Evolutionary conservation across 2,113 vertebrate genomes (phyloP), one percentile per base, ranked within the genome.

Genomic region (Rhinoptilus africanus): DNA sequence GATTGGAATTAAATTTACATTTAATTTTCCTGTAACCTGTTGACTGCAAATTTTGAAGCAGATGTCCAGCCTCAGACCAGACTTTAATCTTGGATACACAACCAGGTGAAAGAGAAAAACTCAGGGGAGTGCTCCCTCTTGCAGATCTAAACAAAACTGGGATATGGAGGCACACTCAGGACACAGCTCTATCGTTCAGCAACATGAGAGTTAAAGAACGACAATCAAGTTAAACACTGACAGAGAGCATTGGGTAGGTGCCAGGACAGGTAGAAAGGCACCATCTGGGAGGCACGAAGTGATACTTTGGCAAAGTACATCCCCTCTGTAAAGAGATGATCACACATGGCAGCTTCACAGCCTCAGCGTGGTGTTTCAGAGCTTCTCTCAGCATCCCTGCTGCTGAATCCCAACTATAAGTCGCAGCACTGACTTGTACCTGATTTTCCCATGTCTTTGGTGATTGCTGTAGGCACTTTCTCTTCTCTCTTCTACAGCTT

Each of bases 1-100:
- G 0, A 85, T 62, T 5, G 6, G 85, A 96, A 96, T 69, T 89
- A 64, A 78, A 95, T 93, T 96, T 94, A 57, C 85, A 89, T 96
- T 93, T 75, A 30, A 82, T 94, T 93, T 71, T 76, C 73, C 47
- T 4, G 2, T 45, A 85, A 91, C 35, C 35, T 66, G 35, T 85
- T 88, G 57, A 50, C 53, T 85, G 51, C 45, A 89, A 43, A 63
- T 60, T 80, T 71, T 67, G 35, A 85, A 89, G 69, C 1, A 68
- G 39, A 41, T 30, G 22, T 56, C 80, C 73, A 92, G 45, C 21
- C 37, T 89, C 66, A 60, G 35, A 83, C 37, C 34, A 37, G 85
- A 69, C 30, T 79, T 79, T 10, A 73, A 53, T 53, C 28, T 21
- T 50, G 32, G 35, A 76, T 30, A 19, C 3, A 23, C 0, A 0